Conservation (phyloP, 2,888 invertebrate species). For the Gastrophysa polygoni region DNA sequence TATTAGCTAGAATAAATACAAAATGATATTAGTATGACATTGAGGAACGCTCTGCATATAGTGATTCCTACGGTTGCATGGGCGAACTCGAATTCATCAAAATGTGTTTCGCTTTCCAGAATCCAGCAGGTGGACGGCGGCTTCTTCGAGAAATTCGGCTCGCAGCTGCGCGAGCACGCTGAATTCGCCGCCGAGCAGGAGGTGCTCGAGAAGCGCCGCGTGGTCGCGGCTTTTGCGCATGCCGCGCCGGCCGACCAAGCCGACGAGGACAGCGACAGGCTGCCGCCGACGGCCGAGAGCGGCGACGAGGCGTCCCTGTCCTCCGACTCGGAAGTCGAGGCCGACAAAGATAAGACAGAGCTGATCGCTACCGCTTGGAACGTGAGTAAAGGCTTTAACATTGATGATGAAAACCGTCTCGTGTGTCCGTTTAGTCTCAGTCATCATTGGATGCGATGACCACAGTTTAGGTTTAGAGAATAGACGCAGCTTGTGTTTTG, state of each 20-base stretch:
- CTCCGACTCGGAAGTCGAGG: constrained; percentile 70
- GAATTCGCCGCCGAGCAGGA: constrained; percentile 65
- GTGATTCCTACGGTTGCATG: no score
- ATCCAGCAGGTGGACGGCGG: constrained; percentile 83
- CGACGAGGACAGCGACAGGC: constrained; percentile 35
- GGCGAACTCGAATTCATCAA: neutral
- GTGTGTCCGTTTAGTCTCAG: no score
- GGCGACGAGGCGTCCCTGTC: constrained; percentile 54
- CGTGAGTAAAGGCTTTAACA: constrained; percentile 64
- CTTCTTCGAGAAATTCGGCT: constrained; percentile 84
- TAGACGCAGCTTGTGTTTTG: no score
- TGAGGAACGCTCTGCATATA: no score
- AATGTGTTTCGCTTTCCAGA: constrained; percentile 63
- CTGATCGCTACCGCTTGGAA: constrained; percentile 75
- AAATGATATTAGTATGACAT: no score
- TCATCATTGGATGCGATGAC: no score
- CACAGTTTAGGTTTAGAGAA: no score
- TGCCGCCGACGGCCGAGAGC: constrained; percentile 29
- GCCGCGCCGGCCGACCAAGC: constrained; percentile 39
- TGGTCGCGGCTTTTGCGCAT: constrained; percentile 51
- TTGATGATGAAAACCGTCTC: no score
- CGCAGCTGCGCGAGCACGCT: constrained; percentile 70
- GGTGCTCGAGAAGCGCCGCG: constrained; percentile 50
- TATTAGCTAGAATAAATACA: no score
- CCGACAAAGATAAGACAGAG: constrained; percentile 65